Conservation (phyloP, 2,888 invertebrate species). For the Kuschelorhynchus macadamiae region DNA sequence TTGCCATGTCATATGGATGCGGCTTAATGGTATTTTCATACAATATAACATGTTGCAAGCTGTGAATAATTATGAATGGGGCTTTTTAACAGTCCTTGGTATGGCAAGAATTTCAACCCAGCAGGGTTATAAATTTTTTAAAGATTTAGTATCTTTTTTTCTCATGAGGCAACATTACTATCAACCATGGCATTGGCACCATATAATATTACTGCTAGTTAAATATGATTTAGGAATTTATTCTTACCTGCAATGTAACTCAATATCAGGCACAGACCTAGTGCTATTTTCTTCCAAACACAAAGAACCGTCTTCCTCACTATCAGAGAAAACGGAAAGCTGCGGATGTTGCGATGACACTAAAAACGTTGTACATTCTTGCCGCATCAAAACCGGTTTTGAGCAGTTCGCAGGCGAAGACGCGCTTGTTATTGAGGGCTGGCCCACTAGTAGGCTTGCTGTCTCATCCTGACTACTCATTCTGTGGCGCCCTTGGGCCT, state of each 20-base stretch:
- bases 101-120: too few species aligned
- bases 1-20: too few species aligned
- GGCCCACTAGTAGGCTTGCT: slow-evolving; percentile 81
- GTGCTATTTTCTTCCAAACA: slow-evolving; percentile 79
- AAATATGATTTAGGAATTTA: too few species aligned
- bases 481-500: slow-evolving; percentile 52
- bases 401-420: slow-evolving; percentile 71
- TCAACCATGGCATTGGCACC: too few species aligned
- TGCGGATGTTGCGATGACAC: slow-evolving; percentile 78
- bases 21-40: too few species aligned
- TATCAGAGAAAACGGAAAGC: slow-evolving; percentile 81
- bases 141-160: too few species aligned
- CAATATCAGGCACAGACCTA: slow-evolving; percentile 86
- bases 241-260: slow-evolving; percentile 77
- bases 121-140: too few species aligned
- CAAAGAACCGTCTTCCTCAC: slow-evolving; percentile 81
- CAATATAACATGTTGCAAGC: too few species aligned
- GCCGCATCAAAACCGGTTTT: slow-evolving; percentile 88
- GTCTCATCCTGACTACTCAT: slow-evolving; percentile 85
- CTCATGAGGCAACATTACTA: too few species aligned
- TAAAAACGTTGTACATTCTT: slow-evolving; percentile 86
- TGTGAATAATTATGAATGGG: too few species aligned
- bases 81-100: too few species aligned
- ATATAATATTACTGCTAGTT: too few species aligned
- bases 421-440: slow-evolving; percentile 72